phyloP scores from a whole-genome alignment of 2,888 invertebrate genomes.

The Lysandra coridon region DNA sequence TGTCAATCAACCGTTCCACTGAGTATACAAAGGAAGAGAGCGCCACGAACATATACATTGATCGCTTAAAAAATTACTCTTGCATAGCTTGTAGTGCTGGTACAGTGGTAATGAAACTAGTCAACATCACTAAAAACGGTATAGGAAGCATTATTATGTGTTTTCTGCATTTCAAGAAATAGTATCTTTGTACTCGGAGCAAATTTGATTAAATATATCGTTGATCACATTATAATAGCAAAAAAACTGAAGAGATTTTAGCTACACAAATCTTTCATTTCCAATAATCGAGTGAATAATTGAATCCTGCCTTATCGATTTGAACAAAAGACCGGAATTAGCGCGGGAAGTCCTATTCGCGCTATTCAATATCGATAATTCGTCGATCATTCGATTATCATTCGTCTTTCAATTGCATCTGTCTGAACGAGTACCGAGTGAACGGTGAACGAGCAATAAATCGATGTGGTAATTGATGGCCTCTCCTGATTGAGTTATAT shows the following conservation, averaged over 20 bases:
- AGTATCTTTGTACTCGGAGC: too few species aligned
- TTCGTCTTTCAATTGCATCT: conserved; percentile 49
- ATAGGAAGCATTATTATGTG: too few species aligned
- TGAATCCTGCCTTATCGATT: neutral
- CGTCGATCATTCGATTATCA: conserved; percentile 50
- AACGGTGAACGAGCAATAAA: conserved; percentile 24
- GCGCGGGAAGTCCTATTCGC: neutral
- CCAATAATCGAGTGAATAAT: neutral
- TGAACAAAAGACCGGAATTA: conserved; percentile 20
- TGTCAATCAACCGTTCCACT: too few species aligned
- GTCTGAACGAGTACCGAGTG: conserved; percentile 18
- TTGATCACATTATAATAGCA: too few species aligned
- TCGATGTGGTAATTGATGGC: conserved; percentile 10
- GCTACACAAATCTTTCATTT: neutral
- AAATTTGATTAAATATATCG: too few species aligned
- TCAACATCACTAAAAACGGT: too few species aligned
- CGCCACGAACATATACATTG: too few species aligned
- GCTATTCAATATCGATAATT: conserved; percentile 43
- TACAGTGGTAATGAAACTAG: too few species aligned
- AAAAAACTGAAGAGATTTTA: neutral
- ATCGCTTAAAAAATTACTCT: too few species aligned
- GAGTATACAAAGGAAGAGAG: too few species aligned
- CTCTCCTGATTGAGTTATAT: conserved; percentile 15
- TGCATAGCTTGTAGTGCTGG: too few species aligned
- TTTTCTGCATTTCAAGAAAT: too few species aligned